These are phyloP conservation scores for Cheilosia impressa DNA, from an alignment of 2,888 invertebrate species.

Conservation along the genomic window DNA sequence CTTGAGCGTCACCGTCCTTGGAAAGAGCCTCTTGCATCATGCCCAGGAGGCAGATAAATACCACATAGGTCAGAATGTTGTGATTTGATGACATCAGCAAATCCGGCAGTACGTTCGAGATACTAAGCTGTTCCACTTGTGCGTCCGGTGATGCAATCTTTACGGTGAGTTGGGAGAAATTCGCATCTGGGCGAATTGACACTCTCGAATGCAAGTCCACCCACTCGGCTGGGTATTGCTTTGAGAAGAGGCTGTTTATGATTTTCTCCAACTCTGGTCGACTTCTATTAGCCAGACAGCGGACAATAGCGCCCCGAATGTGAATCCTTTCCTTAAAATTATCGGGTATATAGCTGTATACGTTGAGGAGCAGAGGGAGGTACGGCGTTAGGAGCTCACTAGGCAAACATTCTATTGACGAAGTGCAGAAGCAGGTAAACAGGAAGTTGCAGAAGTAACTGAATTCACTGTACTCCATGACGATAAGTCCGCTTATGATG, in stretches of 20 bases:
- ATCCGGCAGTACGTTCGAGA: conserved; percentile 76
- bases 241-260: conserved; percentile 76
- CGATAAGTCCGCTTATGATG: conserved; percentile 79
- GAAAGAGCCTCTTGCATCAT: conserved; percentile 69
- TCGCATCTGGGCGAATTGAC: conserved; percentile 67
- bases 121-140: conserved; percentile 62
- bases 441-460: conserved; percentile 76
- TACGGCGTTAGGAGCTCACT: conserved; percentile 78
- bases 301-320: conserved; percentile 77
- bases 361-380: conserved; percentile 79
- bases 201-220: conserved; percentile 78
- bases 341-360: conserved; percentile 78
- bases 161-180: conserved; percentile 63
- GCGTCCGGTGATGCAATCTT: conserved; percentile 76
- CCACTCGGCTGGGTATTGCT: conserved; percentile 76
- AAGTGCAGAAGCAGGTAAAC: conserved; percentile 81
- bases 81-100: conserved; percentile 78
- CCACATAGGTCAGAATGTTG: conserved; percentile 80
- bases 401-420: conserved; percentile 80
- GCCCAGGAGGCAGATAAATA: conserved; percentile 79
- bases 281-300: conserved; percentile 80
- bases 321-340: conserved; percentile 68
- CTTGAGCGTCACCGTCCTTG: conserved; percentile 15
- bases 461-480: conserved; percentile 80
- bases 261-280: conserved; percentile 77